phyloP scores from a whole-genome alignment of 2,888 invertebrate genomes.

The Carabus problematicus region DNA sequence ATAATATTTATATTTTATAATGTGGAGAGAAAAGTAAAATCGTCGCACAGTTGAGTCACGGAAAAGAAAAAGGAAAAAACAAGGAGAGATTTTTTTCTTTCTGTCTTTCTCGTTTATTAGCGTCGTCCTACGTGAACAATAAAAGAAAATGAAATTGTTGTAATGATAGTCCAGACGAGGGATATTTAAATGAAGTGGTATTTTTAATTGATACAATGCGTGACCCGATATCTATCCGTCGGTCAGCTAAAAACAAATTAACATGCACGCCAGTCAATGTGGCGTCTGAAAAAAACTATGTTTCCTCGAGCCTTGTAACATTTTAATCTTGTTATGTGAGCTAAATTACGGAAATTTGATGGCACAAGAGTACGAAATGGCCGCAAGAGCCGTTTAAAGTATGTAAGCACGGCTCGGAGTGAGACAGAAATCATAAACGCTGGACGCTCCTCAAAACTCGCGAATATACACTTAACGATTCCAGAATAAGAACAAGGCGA shows the following conservation, averaged over 20 bases:
- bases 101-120: not conserved
- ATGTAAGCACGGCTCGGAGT: not conserved
- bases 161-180: slow-evolving; percentile 13
- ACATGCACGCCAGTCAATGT: not conserved
- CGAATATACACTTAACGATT: slow-evolving; percentile 16
- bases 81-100: too few species aligned
- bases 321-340: slow-evolving; percentile 6
- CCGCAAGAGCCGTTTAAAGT: slow-evolving; percentile 10
- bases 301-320: slow-evolving; percentile 11
- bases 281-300: not conserved
- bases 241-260: not conserved
- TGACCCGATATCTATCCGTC: slow-evolving; percentile 11
- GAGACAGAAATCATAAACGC: slow-evolving; percentile 7
- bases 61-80: not conserved
- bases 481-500: slow-evolving; percentile 10
- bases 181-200: slow-evolving; percentile 13
- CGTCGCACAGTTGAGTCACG: not conserved
- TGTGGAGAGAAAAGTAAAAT: not conserved
- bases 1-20: slow-evolving; percentile 7
- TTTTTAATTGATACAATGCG: slow-evolving; percentile 8
- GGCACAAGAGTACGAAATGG: slow-evolving; percentile 3
- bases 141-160: slow-evolving; percentile 4
- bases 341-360: slow-evolving; percentile 12
- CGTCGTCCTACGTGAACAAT: slow-evolving; percentile 1
- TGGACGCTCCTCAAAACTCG: not conserved